Base-by-base conservation (phyloP, 2,113 vertebrate species). In the Montifringilla adamsi region DNA sequence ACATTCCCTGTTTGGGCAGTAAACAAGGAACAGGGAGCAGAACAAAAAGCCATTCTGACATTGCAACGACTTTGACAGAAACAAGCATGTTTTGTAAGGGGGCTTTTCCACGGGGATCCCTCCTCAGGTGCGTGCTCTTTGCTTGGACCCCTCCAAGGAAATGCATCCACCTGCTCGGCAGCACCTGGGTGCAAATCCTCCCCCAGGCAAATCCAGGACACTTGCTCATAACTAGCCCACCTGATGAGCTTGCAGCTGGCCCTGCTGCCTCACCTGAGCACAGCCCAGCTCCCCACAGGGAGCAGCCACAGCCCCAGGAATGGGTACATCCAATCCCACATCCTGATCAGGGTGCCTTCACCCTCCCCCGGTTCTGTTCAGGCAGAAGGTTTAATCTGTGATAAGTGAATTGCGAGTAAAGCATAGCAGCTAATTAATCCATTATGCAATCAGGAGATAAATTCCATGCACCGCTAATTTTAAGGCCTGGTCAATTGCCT, bases 161-260 rank as follows among this genome's bases (percentile, higher is more conserved):
- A 31, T 16, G 24, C 47, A 13, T 90, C 86, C 7, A 41, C 77
- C 59, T 82, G 91, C 81, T 80, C 55, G 13, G 82, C 76, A 52
- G 66, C 89, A 80, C 73, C 67, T 9, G 43, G 5, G 49, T 58
- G 33, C 63, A 64, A 43, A 11, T 91, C 97, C 41, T 97, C 92
- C 53, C 93, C 85, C 24, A 96, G 64, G 82, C 97, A 93, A 79
- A 82, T 28, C 98, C 98, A 13, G 98, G 98, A 28, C 98, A 98
- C 80, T 97, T 95, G 4, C 97, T 99, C 7, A 96, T 99, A 53
- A 99, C 98, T 78, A 52, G 96, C 95, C 96, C 66, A 35, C 59
- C 60, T 4, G 90, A 73, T n/a, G 82, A 73, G 47, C 75, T 84
- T 15, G 46, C 49, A 26, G 70, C 80, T 50, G 64, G 93, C 78